Evolutionary conservation across 2,797 vertebrate genomes (phyloP).

Genomic region (Ptychadena robeensis): DNA sequence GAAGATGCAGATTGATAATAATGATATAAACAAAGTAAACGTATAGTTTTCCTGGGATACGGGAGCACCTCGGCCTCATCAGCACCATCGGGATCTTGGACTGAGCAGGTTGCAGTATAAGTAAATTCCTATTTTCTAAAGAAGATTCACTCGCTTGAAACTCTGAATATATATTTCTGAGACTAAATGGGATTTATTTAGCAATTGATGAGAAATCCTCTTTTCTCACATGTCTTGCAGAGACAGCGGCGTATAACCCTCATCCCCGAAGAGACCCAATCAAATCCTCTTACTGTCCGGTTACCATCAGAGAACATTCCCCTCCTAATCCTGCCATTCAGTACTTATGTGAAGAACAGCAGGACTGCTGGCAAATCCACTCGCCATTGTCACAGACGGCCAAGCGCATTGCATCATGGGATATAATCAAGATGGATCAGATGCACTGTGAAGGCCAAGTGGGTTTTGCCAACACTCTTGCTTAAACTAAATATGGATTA

Average conservation of each 20-base stretch:
- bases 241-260: slow-evolving; percentile 26
- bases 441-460: slow-evolving; percentile 61
- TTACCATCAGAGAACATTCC: slow-evolving; percentile 57
- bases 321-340: slow-evolving; percentile 63
- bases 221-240: neutral
- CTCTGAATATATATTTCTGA: neutral
- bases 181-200: slow-evolving; percentile 54
- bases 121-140: no score
- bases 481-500: slow-evolving; percentile 63
- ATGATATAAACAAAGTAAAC: no score
- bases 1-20: no score
- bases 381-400: slow-evolving; percentile 41
- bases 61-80: no score
- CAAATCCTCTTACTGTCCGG: slow-evolving; percentile 18
- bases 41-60: no score
- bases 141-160: neutral
- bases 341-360: slow-evolving; percentile 61
- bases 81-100: no score
- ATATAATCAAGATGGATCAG: slow-evolving; percentile 50
- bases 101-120: no score
- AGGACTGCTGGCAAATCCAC: slow-evolving; percentile 63
- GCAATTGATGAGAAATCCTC: neutral
- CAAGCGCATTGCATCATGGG: neutral
- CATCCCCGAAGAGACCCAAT: neutral
- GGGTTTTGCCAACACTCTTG: slow-evolving; percentile 53